phyloP scores from a whole-genome alignment of 1,140 invertebrate species.

The Neomicropteryx cornuta region DNA sequence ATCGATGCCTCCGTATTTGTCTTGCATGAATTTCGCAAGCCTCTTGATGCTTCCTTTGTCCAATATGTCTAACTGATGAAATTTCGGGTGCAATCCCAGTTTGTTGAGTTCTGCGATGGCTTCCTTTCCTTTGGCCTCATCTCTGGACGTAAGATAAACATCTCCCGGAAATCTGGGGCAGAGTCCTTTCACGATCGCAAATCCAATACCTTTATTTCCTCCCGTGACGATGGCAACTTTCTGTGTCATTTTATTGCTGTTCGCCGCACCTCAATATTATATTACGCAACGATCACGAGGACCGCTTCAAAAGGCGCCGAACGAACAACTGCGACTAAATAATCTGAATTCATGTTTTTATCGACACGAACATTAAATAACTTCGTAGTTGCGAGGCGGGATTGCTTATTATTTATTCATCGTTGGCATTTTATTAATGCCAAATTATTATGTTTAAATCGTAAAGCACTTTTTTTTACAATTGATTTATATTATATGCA shows the following conservation, averaged over 20 bases:
- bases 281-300: no score
- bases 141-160: slow-evolving; percentile 52
- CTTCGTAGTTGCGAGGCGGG: no score
- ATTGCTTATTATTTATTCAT: no score
- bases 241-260: slow-evolving; percentile 25
- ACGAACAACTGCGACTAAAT: no score
- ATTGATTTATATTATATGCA: no score
- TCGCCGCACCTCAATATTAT: no score
- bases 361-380: no score
- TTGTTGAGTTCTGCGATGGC: slow-evolving; percentile 46
- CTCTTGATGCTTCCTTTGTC: slow-evolving; percentile 44
- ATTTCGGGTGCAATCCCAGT: slow-evolving; percentile 42
- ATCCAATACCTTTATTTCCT: slow-evolving; percentile 67
- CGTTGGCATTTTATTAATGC: no score
- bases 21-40: slow-evolving; percentile 44
- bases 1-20: slow-evolving; percentile 59
- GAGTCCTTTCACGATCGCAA: slow-evolving; percentile 54
- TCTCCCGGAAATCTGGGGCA: slow-evolving; percentile 49
- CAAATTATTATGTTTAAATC: no score
- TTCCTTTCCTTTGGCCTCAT: slow-evolving; percentile 39
- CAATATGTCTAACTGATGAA: slow-evolving; percentile 59
- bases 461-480: no score
- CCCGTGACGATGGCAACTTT: slow-evolving; percentile 52
- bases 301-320: no score
- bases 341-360: no score